These are phyloP conservation scores for Nomada hirtipes DNA, from an alignment of 2,888 invertebrate species.

Conservation along the genomic window DNA sequence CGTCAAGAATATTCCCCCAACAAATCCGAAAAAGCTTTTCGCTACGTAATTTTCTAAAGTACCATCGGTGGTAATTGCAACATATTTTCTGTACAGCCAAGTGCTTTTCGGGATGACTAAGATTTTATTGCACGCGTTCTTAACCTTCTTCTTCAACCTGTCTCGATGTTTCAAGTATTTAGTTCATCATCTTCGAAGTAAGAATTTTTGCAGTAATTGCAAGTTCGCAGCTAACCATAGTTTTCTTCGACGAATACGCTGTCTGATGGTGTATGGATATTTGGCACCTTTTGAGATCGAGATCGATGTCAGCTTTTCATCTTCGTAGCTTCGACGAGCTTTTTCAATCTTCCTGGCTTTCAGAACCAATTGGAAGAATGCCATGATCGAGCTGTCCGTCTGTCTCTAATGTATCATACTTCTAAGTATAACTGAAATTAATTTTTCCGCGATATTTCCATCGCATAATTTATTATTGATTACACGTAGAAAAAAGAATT, in stretches of 20 bases:
- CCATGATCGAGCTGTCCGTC: slow-evolving; percentile 82
- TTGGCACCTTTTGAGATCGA: slow-evolving; percentile 83
- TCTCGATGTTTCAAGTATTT: slow-evolving; percentile 60
- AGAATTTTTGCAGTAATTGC: neutral
- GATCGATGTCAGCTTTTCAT: slow-evolving; percentile 87
- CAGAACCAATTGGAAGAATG: slow-evolving; percentile 86
- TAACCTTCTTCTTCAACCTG: slow-evolving; percentile 84
- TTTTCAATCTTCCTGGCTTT: slow-evolving; percentile 86
- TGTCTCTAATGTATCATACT: slow-evolving; percentile 19
- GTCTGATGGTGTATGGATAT: slow-evolving; percentile 84
- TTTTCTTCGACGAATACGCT: slow-evolving; percentile 84
- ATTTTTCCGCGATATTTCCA: neutral
- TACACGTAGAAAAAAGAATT: neutral
- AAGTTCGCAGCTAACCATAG: slow-evolving; percentile 68
- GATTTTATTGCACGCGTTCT: slow-evolving; percentile 79
- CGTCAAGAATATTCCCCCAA: slow-evolving; percentile 88
- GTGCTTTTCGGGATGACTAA: slow-evolving; percentile 77
- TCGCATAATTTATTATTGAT: neutral
- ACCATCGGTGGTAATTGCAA: slow-evolving; percentile 85
- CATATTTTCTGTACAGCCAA: slow-evolving; percentile 80
- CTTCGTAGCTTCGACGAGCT: slow-evolving; percentile 85
- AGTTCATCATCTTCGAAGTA: neutral
- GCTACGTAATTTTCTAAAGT: slow-evolving; percentile 87
- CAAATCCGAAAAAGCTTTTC: slow-evolving; percentile 88
- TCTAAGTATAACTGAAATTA: slow-evolving; percentile 19